A percentile compares a stretch with the other conserved stretches of the same genome.
Evolutionary conservation across 2,797 vertebrate genomes (phyloP).

Genomic region (Hemitrygon akajei): DNA sequence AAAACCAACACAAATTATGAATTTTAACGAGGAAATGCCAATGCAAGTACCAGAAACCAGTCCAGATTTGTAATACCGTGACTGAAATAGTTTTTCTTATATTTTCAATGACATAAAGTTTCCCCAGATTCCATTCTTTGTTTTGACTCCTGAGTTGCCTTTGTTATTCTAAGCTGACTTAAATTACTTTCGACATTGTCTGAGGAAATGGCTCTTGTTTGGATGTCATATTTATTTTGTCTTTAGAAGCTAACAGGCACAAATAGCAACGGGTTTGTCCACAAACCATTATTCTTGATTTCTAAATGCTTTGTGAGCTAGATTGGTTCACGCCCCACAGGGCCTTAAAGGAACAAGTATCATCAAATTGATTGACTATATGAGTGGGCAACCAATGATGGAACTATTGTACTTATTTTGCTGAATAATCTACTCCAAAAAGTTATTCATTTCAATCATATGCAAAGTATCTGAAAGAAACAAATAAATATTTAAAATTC

Average conservation of each 20-base stretch:
- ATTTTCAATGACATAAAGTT: slow-evolving; percentile 18
- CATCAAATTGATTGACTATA: not conserved
- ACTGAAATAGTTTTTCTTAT: slow-evolving; percentile 3
- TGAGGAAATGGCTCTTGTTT: slow-evolving; percentile 7
- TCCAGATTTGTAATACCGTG: not conserved
- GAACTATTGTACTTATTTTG: not conserved
- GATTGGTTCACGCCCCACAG: not conserved
- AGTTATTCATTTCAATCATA: not conserved
- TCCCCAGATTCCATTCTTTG: not conserved
- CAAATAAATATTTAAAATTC: not conserved
- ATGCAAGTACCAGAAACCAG: not conserved
- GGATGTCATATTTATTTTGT: slow-evolving; percentile 32
- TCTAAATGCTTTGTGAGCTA: not conserved
- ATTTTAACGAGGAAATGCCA: slow-evolving; percentile 3
- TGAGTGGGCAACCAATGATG: not conserved
- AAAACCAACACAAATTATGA: slow-evolving; percentile 1
- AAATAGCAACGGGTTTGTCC: not conserved
- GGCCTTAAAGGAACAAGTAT: not conserved
- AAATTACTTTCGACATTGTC: slow-evolving; percentile 6
- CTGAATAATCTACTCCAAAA: not conserved
- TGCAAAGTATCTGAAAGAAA: slow-evolving; percentile 10
- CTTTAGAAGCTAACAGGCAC: slow-evolving; percentile 4
- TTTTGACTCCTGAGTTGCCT: slow-evolving; percentile 15
- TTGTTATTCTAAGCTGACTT: slow-evolving; percentile 12
- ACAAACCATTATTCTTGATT: slow-evolving; percentile 10